phyloP scores from a whole-genome alignment of 2,888 invertebrate genomes.

The Zonitis immaculata region DNA sequence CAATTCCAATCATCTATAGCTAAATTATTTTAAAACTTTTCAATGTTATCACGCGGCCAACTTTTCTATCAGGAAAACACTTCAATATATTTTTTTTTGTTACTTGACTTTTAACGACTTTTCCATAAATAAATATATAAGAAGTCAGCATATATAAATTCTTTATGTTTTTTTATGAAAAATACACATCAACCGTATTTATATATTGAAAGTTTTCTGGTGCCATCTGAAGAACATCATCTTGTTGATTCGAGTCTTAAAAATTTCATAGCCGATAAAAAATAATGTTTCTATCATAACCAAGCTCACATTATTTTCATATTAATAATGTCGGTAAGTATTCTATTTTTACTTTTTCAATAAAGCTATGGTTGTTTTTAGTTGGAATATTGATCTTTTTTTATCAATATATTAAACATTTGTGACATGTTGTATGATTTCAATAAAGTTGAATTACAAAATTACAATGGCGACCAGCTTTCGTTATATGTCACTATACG shows the following conservation, averaged over 20 bases:
- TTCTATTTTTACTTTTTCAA: too few species aligned
- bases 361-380: too few species aligned
- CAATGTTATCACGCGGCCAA: neutral
- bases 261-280: neutral
- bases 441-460: neutral
- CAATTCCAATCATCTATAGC: too few species aligned
- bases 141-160: neutral
- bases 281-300: neutral
- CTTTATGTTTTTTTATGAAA: neutral
- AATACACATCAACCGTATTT: neutral
- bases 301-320: too few species aligned
- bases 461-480: too few species aligned
- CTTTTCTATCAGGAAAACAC: neutral
- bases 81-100: neutral
- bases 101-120: neutral
- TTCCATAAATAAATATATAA: neutral
- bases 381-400: too few species aligned
- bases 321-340: too few species aligned
- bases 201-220: neutral
- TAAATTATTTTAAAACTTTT: neutral
- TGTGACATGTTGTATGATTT: neutral
- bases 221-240: neutral
- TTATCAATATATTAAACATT: too few species aligned
- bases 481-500: slow-evolving; percentile 22
- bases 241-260: neutral